Evolutionary conservation across 2,888 invertebrate genomes (phyloP).

Genomic region (Protodeltote pygarga): DNA sequence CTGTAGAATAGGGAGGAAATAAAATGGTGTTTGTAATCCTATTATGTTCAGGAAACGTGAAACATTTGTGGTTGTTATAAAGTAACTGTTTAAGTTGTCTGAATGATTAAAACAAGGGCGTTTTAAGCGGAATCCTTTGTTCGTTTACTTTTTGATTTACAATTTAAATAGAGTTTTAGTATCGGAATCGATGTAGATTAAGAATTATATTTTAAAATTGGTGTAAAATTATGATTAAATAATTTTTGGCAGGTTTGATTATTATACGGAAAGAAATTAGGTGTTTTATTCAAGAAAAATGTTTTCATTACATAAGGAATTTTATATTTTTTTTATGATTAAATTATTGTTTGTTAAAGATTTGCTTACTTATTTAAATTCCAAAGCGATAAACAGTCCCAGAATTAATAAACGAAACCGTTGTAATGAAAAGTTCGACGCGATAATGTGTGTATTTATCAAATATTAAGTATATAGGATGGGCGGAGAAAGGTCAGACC

Average conservation of each 20-base stretch:
- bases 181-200: too few species aligned
- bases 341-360: too few species aligned
- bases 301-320: too few species aligned
- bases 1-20: constrained; percentile 18
- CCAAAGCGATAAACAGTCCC: too few species aligned
- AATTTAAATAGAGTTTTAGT: constrained; percentile 10
- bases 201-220: neutral
- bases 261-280: too few species aligned
- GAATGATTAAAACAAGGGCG: constrained; percentile 13
- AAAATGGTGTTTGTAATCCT: constrained; percentile 13
- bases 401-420: too few species aligned
- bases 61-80: constrained; percentile 22
- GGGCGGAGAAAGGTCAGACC: constrained; percentile 64
- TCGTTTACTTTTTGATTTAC: constrained; percentile 3
- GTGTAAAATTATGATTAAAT: too few species aligned
- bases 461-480: constrained; percentile 55
- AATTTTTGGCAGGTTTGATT: too few species aligned
- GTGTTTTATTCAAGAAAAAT: too few species aligned
- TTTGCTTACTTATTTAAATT: too few species aligned
- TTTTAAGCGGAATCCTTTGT: constrained; percentile 17
- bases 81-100: constrained; percentile 31
- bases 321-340: too few species aligned
- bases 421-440: constrained; percentile 19
- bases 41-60: constrained; percentile 20
- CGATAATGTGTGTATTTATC: constrained; percentile 53